Evolutionary conservation across 2,797 vertebrate species (phyloP).

Genomic region (Phyllotis vaccarum): DNA sequence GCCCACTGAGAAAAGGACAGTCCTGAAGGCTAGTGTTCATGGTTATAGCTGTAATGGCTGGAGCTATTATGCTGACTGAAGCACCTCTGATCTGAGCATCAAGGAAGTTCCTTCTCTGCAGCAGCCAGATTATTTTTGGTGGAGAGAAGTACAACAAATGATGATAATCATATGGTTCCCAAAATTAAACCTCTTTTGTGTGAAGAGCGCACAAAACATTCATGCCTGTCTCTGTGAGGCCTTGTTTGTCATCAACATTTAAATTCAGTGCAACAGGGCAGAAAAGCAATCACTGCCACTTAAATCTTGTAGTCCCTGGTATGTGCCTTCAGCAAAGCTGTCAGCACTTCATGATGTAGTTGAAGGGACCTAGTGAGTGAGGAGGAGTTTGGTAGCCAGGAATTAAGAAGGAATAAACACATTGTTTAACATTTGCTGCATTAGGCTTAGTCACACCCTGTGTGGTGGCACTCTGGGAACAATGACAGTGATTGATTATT

Average conservation of each 20-base stretch:
- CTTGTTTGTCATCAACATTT: conserved; percentile 73
- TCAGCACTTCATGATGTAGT: not conserved
- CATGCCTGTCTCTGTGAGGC: conserved; percentile 57
- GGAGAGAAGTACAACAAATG: conserved; percentile 71
- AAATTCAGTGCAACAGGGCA: conserved; percentile 48
- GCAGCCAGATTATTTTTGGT: conserved; percentile 73
- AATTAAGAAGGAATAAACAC: conserved; percentile 8
- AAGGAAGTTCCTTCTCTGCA: not conserved
- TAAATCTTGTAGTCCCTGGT: not conserved
- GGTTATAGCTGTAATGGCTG: conserved; percentile 55
- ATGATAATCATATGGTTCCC: conserved; percentile 72
- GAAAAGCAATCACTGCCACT: conserved; percentile 44
- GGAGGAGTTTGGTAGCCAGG: not conserved
- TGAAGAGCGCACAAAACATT: conserved; percentile 54
- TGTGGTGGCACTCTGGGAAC: not conserved
- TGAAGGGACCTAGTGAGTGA: not conserved
- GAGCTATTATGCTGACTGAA: not conserved
- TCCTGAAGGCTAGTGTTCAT: conserved; percentile 65
- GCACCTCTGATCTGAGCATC: conserved; percentile 44
- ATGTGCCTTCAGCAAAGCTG: not conserved
- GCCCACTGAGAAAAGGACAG: conserved; percentile 52
- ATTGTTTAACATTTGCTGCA: not conserved
- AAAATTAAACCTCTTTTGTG: conserved; percentile 72
- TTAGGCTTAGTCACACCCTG: not conserved
- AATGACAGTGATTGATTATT: not conserved